Evolutionary conservation across 2,888 invertebrate genomes (phyloP).

Genomic region (Sarcophaga variegata): DNA sequence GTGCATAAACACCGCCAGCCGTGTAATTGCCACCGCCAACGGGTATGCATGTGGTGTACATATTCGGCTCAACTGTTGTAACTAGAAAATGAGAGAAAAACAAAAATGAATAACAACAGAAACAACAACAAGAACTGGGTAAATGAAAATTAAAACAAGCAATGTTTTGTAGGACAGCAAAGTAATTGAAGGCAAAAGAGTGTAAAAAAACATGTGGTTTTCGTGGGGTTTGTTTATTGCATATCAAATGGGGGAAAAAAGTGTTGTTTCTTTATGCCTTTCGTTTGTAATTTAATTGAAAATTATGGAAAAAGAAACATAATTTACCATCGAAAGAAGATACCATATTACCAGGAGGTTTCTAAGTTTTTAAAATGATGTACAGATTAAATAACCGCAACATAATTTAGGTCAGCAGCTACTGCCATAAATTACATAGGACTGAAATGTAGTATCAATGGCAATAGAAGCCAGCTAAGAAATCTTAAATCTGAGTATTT

Average conservation of each 20-base stretch:
- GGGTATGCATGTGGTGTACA: slow-evolving; percentile 83
- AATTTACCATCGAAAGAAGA: background rate
- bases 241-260: background rate
- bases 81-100: slow-evolving; percentile 74
- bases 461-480: too few relatives aligned
- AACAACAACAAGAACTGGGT: background rate
- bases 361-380: too few relatives aligned
- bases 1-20: slow-evolving; percentile 81
- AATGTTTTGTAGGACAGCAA: slow-evolving; percentile 19
- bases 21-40: slow-evolving; percentile 78
- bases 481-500: too few relatives aligned
- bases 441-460: too few relatives aligned
- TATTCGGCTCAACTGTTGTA: slow-evolving; percentile 82
- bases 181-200: slow-evolving; percentile 9
- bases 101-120: slow-evolving; percentile 4
- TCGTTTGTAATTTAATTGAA: background rate
- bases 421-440: too few relatives aligned
- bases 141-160: slow-evolving; percentile 38
- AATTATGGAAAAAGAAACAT: background rate
- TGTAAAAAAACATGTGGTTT: background rate
- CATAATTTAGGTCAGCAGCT: too few relatives aligned
- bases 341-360: too few relatives aligned
- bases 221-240: background rate
- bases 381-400: too few relatives aligned
- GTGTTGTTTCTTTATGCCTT: background rate